A percentile compares a stretch with the other conserved stretches of the same genome.
These are phyloP conservation scores for Hippoglossus stenolepis DNA, from an alignment of 2,113 vertebrate species.

Conservation along the genomic window DNA sequence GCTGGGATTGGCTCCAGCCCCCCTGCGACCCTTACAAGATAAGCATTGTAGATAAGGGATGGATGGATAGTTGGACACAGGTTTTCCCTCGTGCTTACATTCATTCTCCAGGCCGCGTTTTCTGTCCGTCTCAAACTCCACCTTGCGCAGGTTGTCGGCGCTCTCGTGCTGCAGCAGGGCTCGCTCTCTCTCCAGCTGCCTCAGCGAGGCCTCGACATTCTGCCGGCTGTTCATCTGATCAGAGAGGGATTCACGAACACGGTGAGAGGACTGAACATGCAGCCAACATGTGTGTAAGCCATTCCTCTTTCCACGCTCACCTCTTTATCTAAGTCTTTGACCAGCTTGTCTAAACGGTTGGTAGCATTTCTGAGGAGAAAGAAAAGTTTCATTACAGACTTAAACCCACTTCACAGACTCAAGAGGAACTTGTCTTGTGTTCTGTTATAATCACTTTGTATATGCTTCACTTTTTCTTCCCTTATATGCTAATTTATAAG, in stretches of 20 bases:
- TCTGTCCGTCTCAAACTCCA: slow-evolving; percentile 91
- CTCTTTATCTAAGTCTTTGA: slow-evolving; percentile 96
- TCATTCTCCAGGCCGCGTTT: slow-evolving; percentile 95
- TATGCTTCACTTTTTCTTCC: neutral
- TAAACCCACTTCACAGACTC: neutral
- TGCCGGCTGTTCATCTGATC: slow-evolving; percentile 91
- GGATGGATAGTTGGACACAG: neutral
- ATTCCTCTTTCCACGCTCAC: slow-evolving; percentile 67
- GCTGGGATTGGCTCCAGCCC: too few species aligned
- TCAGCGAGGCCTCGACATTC: slow-evolving; percentile 88
- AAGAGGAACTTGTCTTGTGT: too few species aligned
- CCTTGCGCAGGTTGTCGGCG: slow-evolving; percentile 90
- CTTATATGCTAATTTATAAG: neutral
- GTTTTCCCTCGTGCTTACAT: slow-evolving; percentile 72
- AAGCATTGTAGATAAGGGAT: neutral
- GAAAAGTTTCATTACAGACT: slow-evolving; percentile 16
- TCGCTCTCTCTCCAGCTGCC: slow-evolving; percentile 93
- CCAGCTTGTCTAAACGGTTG: slow-evolving; percentile 91
- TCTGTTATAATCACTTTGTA: neutral
- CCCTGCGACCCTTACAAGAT: too few species aligned
- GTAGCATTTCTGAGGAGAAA: slow-evolving; percentile 84
- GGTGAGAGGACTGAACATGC: slow-evolving; percentile 8
- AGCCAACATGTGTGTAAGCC: neutral
- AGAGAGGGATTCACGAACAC: slow-evolving; percentile 9
- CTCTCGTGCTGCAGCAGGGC: slow-evolving; percentile 95